Conservation (phyloP, 2,113 vertebrate genomes). For the Brienomyrus longianalis region DNA sequence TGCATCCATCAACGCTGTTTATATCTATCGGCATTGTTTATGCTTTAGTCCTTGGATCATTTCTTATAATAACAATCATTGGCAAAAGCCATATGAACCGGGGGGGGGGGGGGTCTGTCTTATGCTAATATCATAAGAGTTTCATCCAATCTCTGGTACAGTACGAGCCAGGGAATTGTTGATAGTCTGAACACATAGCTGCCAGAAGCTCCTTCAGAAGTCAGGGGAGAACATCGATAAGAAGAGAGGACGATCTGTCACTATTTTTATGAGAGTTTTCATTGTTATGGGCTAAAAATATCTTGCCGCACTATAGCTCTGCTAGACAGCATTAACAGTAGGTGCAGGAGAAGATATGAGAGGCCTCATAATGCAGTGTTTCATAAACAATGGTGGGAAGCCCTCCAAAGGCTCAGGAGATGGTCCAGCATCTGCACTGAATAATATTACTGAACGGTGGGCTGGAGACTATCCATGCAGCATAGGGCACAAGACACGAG, state of each 20-base stretch:
- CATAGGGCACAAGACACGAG: neutral
- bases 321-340: neutral
- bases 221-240: neutral
- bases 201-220: neutral
- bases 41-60: neutral
- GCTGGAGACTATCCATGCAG: neutral
- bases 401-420: neutral
- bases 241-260: neutral
- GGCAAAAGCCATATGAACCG: neutral
- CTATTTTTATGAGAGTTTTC: neutral
- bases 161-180: neutral
- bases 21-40: neutral
- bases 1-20: neutral
- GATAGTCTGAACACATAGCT: neutral
- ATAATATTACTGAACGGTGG: neutral
- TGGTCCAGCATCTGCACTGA: neutral
- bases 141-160: neutral
- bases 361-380: neutral
- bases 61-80: neutral
- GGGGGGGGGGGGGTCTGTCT: neutral
- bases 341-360: neutral
- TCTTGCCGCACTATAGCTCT: neutral
- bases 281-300: neutral
- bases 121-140: neutral
- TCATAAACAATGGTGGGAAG: neutral